phyloP scores from a whole-genome alignment of 2,113 vertebrate species.

The Callopanchax toddi region DNA sequence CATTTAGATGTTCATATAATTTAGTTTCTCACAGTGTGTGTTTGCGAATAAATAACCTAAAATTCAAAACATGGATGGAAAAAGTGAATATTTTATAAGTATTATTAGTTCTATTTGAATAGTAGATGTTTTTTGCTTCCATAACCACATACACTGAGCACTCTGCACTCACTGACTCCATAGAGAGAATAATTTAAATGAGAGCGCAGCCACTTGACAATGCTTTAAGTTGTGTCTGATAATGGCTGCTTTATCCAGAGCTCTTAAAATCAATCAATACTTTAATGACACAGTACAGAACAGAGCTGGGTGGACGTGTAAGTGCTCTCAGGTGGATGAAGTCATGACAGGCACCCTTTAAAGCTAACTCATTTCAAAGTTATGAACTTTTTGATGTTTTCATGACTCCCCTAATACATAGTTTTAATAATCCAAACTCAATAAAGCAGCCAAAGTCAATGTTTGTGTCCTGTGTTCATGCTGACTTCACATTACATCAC shows the following conservation, averaged over 20 bases:
- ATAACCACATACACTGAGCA: neutral
- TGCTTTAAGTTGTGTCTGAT: slow-evolving; percentile 34
- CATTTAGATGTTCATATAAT: no score
- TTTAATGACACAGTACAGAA: slow-evolving; percentile 45
- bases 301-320: slow-evolving; percentile 12
- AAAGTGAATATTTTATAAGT: no score
- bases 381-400: neutral
- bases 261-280: slow-evolving; percentile 50
- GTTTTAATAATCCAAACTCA: no score
- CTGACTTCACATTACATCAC: no score
- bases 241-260: slow-evolving; percentile 25
- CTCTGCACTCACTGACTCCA: neutral
- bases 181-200: slow-evolving; percentile 44
- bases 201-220: slow-evolving; percentile 43
- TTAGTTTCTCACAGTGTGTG: no score
- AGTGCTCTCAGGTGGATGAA: slow-evolving; percentile 9
- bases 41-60: no score
- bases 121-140: neutral
- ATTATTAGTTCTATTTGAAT: no score
- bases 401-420: neutral
- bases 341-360: slow-evolving; percentile 12
- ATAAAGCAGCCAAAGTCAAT: no score
- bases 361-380: neutral
- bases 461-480: no score
- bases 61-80: no score